Base-by-base conservation (phyloP, 2,113 vertebrate genomes). In the Myotis lucifugus region DNA sequence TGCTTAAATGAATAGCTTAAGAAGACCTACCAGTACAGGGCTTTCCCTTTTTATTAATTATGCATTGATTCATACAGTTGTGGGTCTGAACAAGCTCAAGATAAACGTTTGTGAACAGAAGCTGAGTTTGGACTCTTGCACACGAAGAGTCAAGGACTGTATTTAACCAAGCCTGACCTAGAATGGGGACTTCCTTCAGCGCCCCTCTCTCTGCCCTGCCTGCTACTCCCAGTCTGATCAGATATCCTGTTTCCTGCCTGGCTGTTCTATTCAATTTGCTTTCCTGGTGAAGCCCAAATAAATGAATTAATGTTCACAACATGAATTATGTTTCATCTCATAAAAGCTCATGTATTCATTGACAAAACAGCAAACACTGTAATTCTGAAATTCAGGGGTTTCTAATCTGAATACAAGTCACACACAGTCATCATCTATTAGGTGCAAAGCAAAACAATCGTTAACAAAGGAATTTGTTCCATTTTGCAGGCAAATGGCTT, bases 291-390 rank as follows among this genome's bases (percentile, higher is more conserved):
- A 94, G 96, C 69, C 88, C 96, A 96, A 98, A 96, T 96, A 97
- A 97, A 97, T 95, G 77, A 97, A 97, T 97, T 96, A 92, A 77
- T 95, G 79, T 97, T 97, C 96, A 97, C 91, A 91, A 66, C 84
- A 94, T 95, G 95, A 98, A 95, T 97, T 97, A 93, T 96, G 92
- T 95, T 97, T 96, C 96, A 97, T 96, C 97, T 97, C 96, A 88
- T 94, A 89, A 95, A 92, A 96, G 96, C 73, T 61, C 88, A 40
- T 97, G 93, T 97, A 91, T 98, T 96, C 97, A 97, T 84, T 97
- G 93, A 94, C 91, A 96, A 94, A 97, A 97, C 90, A 97, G 92
- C 78, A 79, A 97, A 96, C 84, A 86, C 77, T 96, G 84, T 74
- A 97, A 92, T 94, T 66, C 95, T 90, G 86, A 90, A 97, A 95